Conservation (phyloP, 2,888 invertebrate species). For the Geophilus truncorum region DNA sequence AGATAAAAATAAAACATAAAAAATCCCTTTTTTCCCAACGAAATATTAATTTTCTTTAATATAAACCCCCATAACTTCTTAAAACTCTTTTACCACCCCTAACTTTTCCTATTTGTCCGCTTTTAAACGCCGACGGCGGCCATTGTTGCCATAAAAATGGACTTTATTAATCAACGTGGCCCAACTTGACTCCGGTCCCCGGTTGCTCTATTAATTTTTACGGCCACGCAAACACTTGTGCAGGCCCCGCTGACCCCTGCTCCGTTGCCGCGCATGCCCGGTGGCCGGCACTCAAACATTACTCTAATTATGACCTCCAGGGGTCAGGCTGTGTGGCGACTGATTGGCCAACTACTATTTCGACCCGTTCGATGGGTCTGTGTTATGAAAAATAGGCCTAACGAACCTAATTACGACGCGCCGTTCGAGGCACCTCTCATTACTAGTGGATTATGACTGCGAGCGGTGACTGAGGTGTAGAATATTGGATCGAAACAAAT, state of each 20-base stretch:
- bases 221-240: constrained; percentile 7
- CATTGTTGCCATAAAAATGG: constrained; percentile 2
- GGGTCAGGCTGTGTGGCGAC: neutral
- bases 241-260: neutral
- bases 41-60: neutral
- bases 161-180: constrained; percentile 25
- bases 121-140: neutral
- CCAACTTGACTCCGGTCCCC: constrained; percentile 16
- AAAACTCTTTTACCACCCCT: neutral
- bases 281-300: constrained; percentile 4
- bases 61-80: neutral
- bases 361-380: neutral
- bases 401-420: neutral
- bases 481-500: neutral
- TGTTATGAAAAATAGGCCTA: constrained; percentile 20
- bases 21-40: neutral
- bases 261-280: neutral
- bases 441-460: neutral
- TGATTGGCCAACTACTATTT: constrained; percentile 1
- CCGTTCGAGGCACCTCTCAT: neutral
- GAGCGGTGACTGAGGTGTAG: neutral
- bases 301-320: constrained; percentile 17
- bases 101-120: neutral
- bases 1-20: neutral
- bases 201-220: constrained; percentile 24